These are phyloP conservation scores for Tapirus terrestris DNA, from an alignment of 2,113 vertebrate species.

Conservation along the genomic window DNA sequence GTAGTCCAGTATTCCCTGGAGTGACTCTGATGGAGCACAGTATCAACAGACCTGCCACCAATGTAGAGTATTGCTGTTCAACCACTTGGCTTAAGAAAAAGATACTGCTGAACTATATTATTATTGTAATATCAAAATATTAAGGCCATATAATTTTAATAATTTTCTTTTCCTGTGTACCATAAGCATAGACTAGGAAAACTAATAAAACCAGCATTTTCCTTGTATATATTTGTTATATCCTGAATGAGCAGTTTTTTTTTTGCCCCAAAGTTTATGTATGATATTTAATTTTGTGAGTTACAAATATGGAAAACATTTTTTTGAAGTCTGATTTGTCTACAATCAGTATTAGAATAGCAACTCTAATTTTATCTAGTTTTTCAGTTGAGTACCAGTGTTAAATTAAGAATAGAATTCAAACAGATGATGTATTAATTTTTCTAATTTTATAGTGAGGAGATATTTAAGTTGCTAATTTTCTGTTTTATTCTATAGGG, in stretches of 20 bases:
- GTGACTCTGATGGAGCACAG: too few species aligned
- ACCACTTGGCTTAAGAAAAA: background rate
- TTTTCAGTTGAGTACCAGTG: background rate
- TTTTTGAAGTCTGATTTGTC: background rate
- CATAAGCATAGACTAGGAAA: background rate
- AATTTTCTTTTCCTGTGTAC: background rate
- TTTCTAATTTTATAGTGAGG: background rate
- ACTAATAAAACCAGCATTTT: background rate
- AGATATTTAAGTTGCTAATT: background rate
- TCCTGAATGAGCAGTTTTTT: background rate
- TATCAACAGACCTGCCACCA: background rate
- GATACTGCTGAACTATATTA: background rate
- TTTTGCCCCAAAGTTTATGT: background rate
- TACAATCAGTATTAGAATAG: background rate
- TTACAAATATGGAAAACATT: background rate
- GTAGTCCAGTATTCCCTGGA: background rate
- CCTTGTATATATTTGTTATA: slow-evolving; percentile 2
- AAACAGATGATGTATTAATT: background rate
- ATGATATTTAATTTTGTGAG: background rate
- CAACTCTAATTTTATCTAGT: background rate
- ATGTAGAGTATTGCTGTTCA: background rate
- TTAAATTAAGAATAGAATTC: background rate
- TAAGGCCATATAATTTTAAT: background rate
- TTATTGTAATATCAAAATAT: background rate
- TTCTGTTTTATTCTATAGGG: background rate